phyloP scores from a whole-genome alignment of 2,888 invertebrate species.

The Protonemura montana region DNA sequence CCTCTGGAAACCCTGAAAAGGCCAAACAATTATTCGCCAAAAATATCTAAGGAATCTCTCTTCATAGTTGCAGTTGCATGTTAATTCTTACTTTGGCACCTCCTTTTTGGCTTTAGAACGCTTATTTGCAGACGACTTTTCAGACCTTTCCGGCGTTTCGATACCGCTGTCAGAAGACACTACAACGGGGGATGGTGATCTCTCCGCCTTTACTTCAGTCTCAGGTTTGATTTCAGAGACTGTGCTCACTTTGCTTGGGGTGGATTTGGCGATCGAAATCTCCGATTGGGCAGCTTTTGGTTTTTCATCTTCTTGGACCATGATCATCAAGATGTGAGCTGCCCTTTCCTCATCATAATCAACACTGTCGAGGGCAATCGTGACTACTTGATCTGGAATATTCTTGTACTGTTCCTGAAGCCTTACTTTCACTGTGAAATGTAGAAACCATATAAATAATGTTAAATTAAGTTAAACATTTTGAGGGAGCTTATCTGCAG shows the following conservation, averaged over 20 bases:
- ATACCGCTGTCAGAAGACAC: not conserved
- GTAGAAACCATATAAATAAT: too few relatives aligned
- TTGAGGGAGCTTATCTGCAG: too few relatives aligned
- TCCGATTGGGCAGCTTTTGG: constrained; percentile 42
- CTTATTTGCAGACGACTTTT: constrained; percentile 57
- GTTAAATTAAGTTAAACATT: too few relatives aligned
- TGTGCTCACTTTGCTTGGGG: constrained; percentile 15
- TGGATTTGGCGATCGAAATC: not conserved
- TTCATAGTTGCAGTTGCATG: constrained; percentile 41
- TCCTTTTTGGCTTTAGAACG: constrained; percentile 59
- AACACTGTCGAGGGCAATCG: constrained; percentile 87
- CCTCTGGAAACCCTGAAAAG: constrained; percentile 58
- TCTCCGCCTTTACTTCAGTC: constrained; percentile 39
- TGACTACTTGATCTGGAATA: constrained; percentile 81
- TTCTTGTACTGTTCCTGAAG: constrained; percentile 77
- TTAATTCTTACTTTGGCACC: constrained; percentile 57
- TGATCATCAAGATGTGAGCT: constrained; percentile 78
- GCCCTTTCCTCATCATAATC: constrained; percentile 85
- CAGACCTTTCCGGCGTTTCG: constrained; percentile 49
- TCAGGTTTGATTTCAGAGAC: not conserved
- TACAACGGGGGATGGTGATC: constrained; percentile 42
- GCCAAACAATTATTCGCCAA: constrained; percentile 32
- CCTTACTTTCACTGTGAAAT: constrained; percentile 75
- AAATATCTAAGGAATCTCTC: constrained; percentile 35
- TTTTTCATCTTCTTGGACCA: constrained; percentile 70